Conservation (phyloP, 2,888 invertebrate genomes). For the Sinodicranocentrus sp. region DNA sequence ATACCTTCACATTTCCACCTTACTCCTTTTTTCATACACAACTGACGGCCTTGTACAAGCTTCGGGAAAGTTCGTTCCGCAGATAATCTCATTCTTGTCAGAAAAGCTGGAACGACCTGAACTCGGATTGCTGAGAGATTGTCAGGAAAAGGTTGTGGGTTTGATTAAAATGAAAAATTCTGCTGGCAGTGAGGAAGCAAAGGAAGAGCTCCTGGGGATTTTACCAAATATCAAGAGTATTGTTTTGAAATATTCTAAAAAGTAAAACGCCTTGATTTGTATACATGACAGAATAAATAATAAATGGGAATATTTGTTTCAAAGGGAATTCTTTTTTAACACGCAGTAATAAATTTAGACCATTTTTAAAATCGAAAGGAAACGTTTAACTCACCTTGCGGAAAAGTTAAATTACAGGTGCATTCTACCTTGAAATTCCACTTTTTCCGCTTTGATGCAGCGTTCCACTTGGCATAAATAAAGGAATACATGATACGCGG, state of each 20-base stretch:
- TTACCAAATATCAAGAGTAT: slow-evolving; percentile 80
- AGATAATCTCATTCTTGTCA: slow-evolving; percentile 87
- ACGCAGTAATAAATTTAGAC: no score
- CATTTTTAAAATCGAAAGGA: no score
- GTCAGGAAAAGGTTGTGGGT: slow-evolving; percentile 69
- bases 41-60: slow-evolving; percentile 93
- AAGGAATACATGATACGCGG: slow-evolving; percentile 2
- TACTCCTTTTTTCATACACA: slow-evolving; percentile 88
- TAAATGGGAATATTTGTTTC: no score
- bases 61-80: slow-evolving; percentile 94
- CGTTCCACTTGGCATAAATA: slow-evolving; percentile 37
- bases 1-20: slow-evolving; percentile 86
- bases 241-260: slow-evolving; percentile 78
- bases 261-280: no score
- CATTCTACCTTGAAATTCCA: slow-evolving; percentile 16
- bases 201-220: slow-evolving; percentile 79
- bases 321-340: no score
- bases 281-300: no score
- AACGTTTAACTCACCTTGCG: no score
- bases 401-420: no score
- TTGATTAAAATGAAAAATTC: slow-evolving; percentile 77
- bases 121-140: slow-evolving; percentile 83
- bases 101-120: slow-evolving; percentile 85
- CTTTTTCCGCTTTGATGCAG: slow-evolving; percentile 31
- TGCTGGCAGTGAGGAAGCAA: slow-evolving; percentile 80